Evolutionary conservation across 2,797 vertebrate genomes (phyloP), one percentile per base, ranked within the genome.

Genomic region (Sebastes reedi): DNA sequence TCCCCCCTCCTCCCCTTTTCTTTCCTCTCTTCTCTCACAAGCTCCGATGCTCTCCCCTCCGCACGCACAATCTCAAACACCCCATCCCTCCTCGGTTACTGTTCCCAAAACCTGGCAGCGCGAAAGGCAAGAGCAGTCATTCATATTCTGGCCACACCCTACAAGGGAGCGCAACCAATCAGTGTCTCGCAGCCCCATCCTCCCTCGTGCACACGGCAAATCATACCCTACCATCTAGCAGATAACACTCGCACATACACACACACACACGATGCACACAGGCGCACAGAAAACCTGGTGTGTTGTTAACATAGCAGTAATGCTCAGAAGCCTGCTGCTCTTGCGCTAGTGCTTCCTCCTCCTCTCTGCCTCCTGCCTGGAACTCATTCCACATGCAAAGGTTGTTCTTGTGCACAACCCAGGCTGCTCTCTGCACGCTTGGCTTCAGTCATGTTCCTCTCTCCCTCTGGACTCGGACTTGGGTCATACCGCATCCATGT

Each of bases 131-230:
- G 84, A 88, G 90, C 88, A 89, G 91, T 93, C 90, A 82, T 93
- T 95, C 90, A 93, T 87, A 90, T 91, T 88, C 86, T 82, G 81
- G 89, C 92, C 92, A 94, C 95, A 69, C 95, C 95, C 87, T 79
- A 79, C 67, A 32, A 84, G 82, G 65, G 30, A 76, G 77, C 60
- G 54, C 74, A 75, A 8, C 95, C 95, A 96, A 95, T 96, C 93
- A 46, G 59, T 9, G 52, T 46, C 39, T 65, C 3, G 27, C 65
- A 74, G 87, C 73, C 80, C 86, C 88, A 85, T 92, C 90, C 88
- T 91, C 85, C 89, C 83, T 86, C 62, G 8, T 67, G 67, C 67
- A 55, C 74, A 72, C 80, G 8, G 82, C 84, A 87, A 52, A 92
- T 84, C 85, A 79, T 81, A 66, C 72, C 77, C 72, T 5, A 70